Percentiles rank a stretch among this genome's conserved stretches.
These are phyloP conservation scores for Sardinella longiceps DNA, from an alignment of 2,797 vertebrate species.

Conservation along the genomic window DNA sequence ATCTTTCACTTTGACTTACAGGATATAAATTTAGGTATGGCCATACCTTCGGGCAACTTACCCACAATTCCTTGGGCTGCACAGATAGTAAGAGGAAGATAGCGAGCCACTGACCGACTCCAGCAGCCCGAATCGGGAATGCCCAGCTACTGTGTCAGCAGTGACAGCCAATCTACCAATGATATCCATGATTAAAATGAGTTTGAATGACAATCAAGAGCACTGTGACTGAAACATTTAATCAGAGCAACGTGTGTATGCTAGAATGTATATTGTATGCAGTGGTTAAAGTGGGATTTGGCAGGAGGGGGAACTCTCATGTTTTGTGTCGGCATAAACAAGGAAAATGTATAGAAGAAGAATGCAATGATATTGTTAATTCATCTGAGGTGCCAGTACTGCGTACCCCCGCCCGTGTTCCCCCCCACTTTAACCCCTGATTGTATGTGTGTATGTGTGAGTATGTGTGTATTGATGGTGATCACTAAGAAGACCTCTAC, in stretches of 20 bases:
- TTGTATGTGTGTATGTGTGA: background rate
- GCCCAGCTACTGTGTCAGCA: background rate
- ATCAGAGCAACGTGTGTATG: background rate
- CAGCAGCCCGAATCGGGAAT: background rate
- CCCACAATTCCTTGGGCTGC: constrained; percentile 67
- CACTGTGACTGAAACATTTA: background rate
- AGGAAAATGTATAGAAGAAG: too few species aligned
- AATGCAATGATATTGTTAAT: too few species aligned
- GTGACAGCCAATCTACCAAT: background rate
- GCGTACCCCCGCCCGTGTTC: too few species aligned
- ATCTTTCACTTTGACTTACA: constrained; percentile 47
- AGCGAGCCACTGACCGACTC: background rate
- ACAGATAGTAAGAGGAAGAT: constrained; percentile 55
- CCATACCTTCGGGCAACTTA: constrained; percentile 73
- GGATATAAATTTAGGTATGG: constrained; percentile 78
- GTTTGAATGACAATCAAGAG: constrained; percentile 1
- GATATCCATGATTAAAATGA: background rate
- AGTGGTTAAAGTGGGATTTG: too few species aligned
- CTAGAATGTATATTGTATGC: background rate
- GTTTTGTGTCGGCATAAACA: too few species aligned
- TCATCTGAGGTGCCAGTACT: too few species aligned
- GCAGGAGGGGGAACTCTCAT: too few species aligned
- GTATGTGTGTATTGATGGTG: background rate
- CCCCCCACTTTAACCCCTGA: too few species aligned
- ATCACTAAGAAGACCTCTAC: background rate